Evolutionary conservation across 2,113 vertebrate species (phyloP).

Genomic region (Peromyscus polionotus): DNA sequence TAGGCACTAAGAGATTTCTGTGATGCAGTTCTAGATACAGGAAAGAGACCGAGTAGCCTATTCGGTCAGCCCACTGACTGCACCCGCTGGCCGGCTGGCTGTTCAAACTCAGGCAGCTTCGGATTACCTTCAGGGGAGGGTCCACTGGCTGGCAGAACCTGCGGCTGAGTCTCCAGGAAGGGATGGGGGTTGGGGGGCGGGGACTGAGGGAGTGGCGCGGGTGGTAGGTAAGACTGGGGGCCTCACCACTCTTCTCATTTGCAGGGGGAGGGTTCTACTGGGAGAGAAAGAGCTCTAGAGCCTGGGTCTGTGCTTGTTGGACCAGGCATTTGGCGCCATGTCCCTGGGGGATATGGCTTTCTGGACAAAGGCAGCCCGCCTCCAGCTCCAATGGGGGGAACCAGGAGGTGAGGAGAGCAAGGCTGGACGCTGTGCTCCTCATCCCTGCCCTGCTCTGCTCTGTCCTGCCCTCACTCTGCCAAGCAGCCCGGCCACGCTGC

Average conservation of each 20-base stretch:
- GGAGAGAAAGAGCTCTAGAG: slow-evolving; percentile 28
- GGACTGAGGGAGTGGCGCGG: background rate
- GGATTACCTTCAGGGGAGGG: background rate
- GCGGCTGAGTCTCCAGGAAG: slow-evolving; percentile 26
- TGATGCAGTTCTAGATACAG: slow-evolving; percentile 84
- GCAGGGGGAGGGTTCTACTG: background rate
- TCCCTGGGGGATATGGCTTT: slow-evolving; percentile 87
- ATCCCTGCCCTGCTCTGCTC: background rate
- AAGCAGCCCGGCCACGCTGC: background rate
- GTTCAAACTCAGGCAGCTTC: slow-evolving; percentile 66
- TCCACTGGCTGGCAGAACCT: slow-evolving; percentile 22
- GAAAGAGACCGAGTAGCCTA: slow-evolving; percentile 83
- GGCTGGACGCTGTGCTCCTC: background rate
- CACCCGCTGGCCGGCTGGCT: slow-evolving; percentile 70
- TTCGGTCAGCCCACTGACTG: slow-evolving; percentile 75
- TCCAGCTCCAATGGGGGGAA: background rate
- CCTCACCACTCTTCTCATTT: background rate
- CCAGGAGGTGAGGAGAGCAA: background rate
- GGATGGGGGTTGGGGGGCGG: background rate
- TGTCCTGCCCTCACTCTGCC: background rate
- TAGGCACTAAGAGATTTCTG: slow-evolving; percentile 91
- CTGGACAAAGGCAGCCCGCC: slow-evolving; percentile 83
- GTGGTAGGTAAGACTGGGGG: background rate
- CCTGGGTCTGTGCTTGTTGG: slow-evolving; percentile 44
- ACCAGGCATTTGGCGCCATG: slow-evolving; percentile 89